These are phyloP conservation scores for Phrynosoma blainvillii DNA, from an alignment of 2,113 vertebrate species.

Conservation along the genomic window DNA sequence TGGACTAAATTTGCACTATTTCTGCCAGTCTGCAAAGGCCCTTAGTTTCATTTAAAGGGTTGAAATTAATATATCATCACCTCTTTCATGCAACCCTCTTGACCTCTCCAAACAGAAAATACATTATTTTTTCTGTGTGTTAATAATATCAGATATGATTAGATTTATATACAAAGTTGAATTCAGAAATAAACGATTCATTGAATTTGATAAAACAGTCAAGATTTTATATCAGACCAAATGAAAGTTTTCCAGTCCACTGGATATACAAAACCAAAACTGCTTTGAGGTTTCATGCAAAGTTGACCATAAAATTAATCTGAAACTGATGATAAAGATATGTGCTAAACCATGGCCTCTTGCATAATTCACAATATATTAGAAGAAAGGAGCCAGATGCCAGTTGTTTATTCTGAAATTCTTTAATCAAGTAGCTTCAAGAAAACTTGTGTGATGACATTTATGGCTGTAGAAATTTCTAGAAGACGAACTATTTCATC, in stretches of 20 bases:
- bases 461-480: background rate
- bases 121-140: constrained; percentile 31
- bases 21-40: too few relatives aligned
- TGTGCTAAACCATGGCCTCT: constrained; percentile 18
- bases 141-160: constrained; percentile 59
- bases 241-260: constrained; percentile 53
- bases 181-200: constrained; percentile 53
- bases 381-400: background rate
- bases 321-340: constrained; percentile 42
- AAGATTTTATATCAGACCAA: constrained; percentile 37
- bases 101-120: constrained; percentile 48
- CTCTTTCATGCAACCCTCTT: constrained; percentile 56
- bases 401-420: background rate
- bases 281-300: constrained; percentile 58
- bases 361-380: background rate
- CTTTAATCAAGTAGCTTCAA: background rate
- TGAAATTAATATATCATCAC: constrained; percentile 40
- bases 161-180: constrained; percentile 58
- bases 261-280: constrained; percentile 45
- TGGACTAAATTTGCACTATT: too few relatives aligned
- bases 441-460: background rate
- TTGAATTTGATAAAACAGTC: constrained; percentile 46
- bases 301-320: constrained; percentile 36
- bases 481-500: background rate
- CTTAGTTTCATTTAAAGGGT: background rate